Evolutionary conservation across 2,888 invertebrate species (phyloP), one percentile per base, ranked within the genome.

Genomic region (Spodoptera picta): DNA sequence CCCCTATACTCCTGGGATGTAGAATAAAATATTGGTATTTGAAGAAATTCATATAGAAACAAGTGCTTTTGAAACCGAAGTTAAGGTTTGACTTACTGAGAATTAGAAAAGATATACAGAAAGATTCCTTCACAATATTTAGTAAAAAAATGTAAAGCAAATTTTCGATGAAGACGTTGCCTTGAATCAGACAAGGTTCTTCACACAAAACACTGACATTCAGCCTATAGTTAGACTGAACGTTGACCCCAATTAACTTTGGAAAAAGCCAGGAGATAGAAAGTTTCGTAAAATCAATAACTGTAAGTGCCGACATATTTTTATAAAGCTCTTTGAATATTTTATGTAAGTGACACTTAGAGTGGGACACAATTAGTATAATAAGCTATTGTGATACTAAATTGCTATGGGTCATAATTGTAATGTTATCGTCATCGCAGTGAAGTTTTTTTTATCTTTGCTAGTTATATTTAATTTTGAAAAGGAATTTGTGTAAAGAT

Each of bases 361-460:
- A 51, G 44, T 71, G 47, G 56, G 54, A 53, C 52, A 43, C 48
- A 52, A 65, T 71, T 67, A 57, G 67, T 58, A 53, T 73, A 73
- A 66, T 58, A 73, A 73, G 43, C 42, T 31, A 68, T 73, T 73
- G 73, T 72, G 45, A 41, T 41, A 63, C 47, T 53, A 73, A 60
- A 31, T 67, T 54, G 41, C 31, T 54, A 31, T 31, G 27, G 27
- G 43, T 31, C 45, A 59, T 68, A 55, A 73, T 42, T 67, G 68
- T 54, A 53, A 60, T 73, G 54, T 60, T 68, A 67, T 73, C 69
- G 47, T 50, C 46, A 51, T 69, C 31, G 46, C 31, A 68, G 46
- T n/a, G 14, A 5, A 4, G 5, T 3, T 50, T 60, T 69, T 73
- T 73, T 67, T 24, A 73, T 69, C 68, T 73, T 73, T 51, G 67